Conservation (phyloP, 64 coral and sea anemone genomes). For the Montipora foliosa region DNA sequence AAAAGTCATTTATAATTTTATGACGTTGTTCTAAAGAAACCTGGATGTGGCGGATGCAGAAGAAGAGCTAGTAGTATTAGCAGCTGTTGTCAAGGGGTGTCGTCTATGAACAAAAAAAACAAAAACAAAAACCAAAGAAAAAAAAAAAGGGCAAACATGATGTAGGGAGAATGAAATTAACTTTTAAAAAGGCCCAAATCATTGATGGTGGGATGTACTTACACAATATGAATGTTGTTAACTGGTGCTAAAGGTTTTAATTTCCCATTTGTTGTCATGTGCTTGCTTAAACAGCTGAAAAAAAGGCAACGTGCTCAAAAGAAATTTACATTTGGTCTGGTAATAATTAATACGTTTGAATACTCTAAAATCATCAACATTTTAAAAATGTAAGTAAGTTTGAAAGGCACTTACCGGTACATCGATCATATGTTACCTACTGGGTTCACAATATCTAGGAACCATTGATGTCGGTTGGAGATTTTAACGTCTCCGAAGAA, state of each 20-base stretch:
- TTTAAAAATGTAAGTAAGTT: not conserved
- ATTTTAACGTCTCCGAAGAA: not conserved
- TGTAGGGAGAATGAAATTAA: not conserved
- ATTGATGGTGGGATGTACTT: not conserved
- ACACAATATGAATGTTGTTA: not conserved
- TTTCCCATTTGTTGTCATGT: not conserved
- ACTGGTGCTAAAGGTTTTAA: not conserved
- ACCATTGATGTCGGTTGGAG: not conserved
- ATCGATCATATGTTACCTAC: not conserved
- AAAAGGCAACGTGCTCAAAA: not conserved
- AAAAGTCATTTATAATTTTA: not conserved
- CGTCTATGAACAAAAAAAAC: not conserved
- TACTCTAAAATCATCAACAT: not conserved
- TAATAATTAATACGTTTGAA: not conserved
- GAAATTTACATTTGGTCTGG: not conserved
- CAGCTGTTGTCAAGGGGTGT: not conserved
- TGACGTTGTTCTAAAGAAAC: not conserved
- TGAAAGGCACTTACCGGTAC: not conserved
- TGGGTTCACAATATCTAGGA: not conserved
- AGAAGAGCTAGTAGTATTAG: not conserved
- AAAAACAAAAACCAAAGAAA: too few relatives aligned
- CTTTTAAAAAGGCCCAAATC: not conserved
- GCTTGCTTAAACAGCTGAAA: not conserved
- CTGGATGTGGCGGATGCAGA: not conserved
- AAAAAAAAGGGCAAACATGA: too few relatives aligned